Evolutionary conservation across 23 tunicate genomes (phyloP), one percentile per base, ranked within the genome.

Genomic region (Halocynthia roretzi): DNA sequence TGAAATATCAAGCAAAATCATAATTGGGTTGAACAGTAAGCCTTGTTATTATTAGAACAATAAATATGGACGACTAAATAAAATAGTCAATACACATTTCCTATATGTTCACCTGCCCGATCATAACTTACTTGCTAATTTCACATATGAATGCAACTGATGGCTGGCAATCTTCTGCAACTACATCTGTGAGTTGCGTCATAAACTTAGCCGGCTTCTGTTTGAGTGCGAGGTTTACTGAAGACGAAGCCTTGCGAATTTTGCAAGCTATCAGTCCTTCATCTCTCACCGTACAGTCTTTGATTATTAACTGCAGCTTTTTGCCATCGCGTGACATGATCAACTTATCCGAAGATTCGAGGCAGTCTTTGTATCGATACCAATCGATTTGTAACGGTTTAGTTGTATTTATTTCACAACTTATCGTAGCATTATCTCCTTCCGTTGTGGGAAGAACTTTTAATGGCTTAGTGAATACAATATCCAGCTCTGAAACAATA

Each of bases 201-300:
- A 69, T 80, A 1, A 80, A 51, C 80, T 80, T 80, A 40, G 83
- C 83, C 23, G 83, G 83, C 14, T 66, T 68, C 17, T 80, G 61
- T 49, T 68, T 80, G 56, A 80, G 23, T 15, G 54, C 52, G 21
- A 80, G 15, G 7, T 80, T 53, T 50, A 57, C 77, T 12, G 73
- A 70, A 72, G 61, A 23, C 18, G 49, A 18, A 0, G 50, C 73
- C 31, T 80, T 70, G 64, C 83, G 78, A 5, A 74, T 50, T 14
- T 74, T 52, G 63, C 78, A 74, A 54, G 6, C 78, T 14, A 50
- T 50, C 6, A 15, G 17, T 7, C 78, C 78, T 54, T 74, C 78
- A 74, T 74, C 78, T 52, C 56, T 23, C n/a, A 74, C 78, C 67
- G 55, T 53, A 48, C 78, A 74, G 21, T 74, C 56, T 50, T 74